phyloP scores from a whole-genome alignment of 1,140 invertebrate genomes.

The Elymnias hypermnestra region DNA sequence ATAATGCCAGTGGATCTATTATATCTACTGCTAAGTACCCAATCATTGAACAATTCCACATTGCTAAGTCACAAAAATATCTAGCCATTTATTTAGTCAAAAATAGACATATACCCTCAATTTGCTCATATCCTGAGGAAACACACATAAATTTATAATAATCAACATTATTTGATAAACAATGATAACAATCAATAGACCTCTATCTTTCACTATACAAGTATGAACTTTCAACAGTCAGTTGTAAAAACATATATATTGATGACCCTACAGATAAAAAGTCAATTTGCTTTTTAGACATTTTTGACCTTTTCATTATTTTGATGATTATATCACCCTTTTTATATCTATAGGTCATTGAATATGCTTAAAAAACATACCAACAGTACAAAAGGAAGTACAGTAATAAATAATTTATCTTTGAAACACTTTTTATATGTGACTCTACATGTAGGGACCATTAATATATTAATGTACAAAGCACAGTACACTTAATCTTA shows the following conservation, averaged over 20 bases:
- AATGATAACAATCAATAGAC: constrained; percentile 73
- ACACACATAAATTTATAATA: constrained; percentile 71
- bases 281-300: too few relatives aligned
- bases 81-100: constrained; percentile 65
- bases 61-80: constrained; percentile 69
- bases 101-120: constrained; percentile 65
- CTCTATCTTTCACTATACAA: constrained; percentile 66
- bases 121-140: constrained; percentile 65
- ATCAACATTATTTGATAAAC: constrained; percentile 71
- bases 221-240: constrained; percentile 67
- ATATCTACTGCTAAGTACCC: constrained; percentile 58
- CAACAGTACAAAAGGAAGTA: too few relatives aligned
- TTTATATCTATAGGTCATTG: too few relatives aligned
- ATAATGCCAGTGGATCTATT: constrained; percentile 39
- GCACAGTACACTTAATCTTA: constrained; percentile 55
- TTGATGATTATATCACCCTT: too few relatives aligned
- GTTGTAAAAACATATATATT: constrained; percentile 65
- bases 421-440: too few relatives aligned
- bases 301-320: too few relatives aligned
- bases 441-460: too few relatives aligned
- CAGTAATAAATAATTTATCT: too few relatives aligned
- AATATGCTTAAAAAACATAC: too few relatives aligned
- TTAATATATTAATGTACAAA: constrained; percentile 66
- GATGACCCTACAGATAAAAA: too few relatives aligned
- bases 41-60: constrained; percentile 64